Conservation (phyloP, 2,113 vertebrate genomes). For the Mastomys coucha region DNA sequence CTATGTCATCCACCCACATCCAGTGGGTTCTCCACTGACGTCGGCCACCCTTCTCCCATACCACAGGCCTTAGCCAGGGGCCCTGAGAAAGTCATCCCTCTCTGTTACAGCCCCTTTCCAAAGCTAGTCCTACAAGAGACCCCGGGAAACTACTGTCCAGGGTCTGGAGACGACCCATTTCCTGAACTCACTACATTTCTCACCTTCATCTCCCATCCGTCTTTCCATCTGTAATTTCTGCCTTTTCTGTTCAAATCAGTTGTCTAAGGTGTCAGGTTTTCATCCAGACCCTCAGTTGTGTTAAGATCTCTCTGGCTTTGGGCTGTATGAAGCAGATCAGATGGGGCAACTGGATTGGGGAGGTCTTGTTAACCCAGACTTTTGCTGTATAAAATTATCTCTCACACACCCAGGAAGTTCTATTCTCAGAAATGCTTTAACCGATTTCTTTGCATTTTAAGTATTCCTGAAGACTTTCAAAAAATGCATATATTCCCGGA, state of each 20-base stretch:
- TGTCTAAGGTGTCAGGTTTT: background rate
- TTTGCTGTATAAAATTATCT: conserved; percentile 2
- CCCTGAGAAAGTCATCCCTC: background rate
- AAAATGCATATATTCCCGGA: background rate
- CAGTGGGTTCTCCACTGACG: background rate
- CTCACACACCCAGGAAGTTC: background rate
- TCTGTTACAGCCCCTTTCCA: background rate
- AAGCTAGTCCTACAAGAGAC: background rate
- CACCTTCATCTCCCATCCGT: background rate
- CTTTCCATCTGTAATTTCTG: background rate
- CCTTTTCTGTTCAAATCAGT: background rate
- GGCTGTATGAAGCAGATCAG: background rate
- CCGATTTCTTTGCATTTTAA: background rate
- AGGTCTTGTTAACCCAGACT: background rate
- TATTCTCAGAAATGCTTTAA: background rate
- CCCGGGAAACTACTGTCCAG: background rate
- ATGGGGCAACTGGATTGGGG: background rate
- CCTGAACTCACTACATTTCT: background rate
- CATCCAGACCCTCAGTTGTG: background rate
- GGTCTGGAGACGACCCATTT: background rate
- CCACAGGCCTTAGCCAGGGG: background rate
- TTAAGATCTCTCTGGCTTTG: background rate
- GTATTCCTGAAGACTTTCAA: background rate
- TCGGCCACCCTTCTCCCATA: background rate
- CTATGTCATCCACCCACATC: background rate